Evolutionary conservation across 2,797 vertebrate species (phyloP).

Genomic region (Benthosema pterotum): DNA sequence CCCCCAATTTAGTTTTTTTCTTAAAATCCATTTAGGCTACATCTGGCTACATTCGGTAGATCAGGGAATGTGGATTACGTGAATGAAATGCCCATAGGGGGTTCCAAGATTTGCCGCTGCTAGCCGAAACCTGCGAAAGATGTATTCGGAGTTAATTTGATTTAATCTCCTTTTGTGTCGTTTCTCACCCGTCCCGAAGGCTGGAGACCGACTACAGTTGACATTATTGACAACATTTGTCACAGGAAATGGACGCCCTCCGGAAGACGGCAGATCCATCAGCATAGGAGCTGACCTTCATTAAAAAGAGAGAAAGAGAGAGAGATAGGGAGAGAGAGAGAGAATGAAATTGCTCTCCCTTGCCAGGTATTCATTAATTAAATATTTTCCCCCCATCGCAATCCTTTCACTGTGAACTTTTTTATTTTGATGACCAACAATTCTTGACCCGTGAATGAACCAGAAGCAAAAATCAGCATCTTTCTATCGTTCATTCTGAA

Average conservation of each 20-base stretch:
- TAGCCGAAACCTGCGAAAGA: conserved; percentile 45
- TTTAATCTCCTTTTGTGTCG: conserved; percentile 54
- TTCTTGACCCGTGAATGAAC: too few relatives aligned
- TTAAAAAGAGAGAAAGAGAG: conserved; percentile 20
- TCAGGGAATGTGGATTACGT: conserved; percentile 25
- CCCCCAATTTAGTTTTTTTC: not conserved
- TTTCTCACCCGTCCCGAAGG: conserved; percentile 51
- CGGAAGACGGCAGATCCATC: conserved; percentile 44
- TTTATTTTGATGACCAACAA: too few relatives aligned
- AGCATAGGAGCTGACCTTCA: conserved; percentile 52
- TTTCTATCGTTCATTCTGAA: too few relatives aligned
- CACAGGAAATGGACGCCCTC: conserved; percentile 32
- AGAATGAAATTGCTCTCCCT: conserved; percentile 8
- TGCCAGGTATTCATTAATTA: too few relatives aligned
- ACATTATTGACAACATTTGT: conserved; percentile 58
- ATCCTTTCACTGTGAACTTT: too few relatives aligned
- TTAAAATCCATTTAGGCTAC: conserved; percentile 14
- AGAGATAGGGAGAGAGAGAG: not conserved
- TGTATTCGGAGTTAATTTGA: conserved; percentile 53
- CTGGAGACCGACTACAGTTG: conserved; percentile 42
- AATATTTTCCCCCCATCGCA: too few relatives aligned
- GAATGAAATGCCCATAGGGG: conserved; percentile 38
- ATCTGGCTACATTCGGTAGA: conserved; percentile 16
- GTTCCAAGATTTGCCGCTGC: conserved; percentile 20
- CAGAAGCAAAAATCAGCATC: too few relatives aligned